A percentile compares a stretch with the other conserved stretches of the same genome.
These are phyloP conservation scores for Donacobius atricapilla DNA, from an alignment of 2,113 vertebrate species.

Conservation along the genomic window DNA sequence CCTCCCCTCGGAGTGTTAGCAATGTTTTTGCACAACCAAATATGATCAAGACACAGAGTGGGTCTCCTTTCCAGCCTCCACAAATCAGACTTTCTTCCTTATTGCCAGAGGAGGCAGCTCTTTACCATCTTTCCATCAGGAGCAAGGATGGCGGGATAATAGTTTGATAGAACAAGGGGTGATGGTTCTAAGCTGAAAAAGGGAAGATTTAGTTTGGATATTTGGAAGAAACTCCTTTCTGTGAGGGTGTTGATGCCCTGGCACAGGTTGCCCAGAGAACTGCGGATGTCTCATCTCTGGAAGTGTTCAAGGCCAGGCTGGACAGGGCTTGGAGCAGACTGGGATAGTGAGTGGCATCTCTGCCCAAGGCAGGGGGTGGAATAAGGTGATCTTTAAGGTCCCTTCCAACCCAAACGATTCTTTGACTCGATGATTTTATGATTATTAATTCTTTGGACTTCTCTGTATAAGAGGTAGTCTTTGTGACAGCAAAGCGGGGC, in stretches of 20 bases:
- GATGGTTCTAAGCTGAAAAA: not conserved
- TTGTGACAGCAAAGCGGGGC: fast-evolving
- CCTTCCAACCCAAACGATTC: not conserved
- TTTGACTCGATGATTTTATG: not conserved
- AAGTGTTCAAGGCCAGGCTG: not conserved
- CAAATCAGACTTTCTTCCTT: not conserved
- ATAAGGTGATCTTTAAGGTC: not conserved
- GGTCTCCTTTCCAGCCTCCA: not conserved
- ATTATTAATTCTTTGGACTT: not conserved
- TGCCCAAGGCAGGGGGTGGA: not conserved
- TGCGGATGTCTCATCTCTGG: not conserved
- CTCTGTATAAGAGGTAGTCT: not conserved
- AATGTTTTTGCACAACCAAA: not conserved
- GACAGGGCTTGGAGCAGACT: not conserved
- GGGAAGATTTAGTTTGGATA: not conserved
- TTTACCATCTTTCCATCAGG: not conserved
- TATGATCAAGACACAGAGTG: not conserved
- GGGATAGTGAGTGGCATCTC: not conserved
- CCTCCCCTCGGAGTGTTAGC: fast-evolving
- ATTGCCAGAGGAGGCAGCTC: not conserved
- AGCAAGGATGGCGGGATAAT: not conserved
- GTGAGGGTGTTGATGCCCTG: not conserved
- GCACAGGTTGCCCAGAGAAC: not conserved
- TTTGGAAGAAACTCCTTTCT: not conserved
- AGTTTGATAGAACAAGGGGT: not conserved